These are phyloP conservation scores for Apamea anceps DNA, from an alignment of 2,888 invertebrate species.

Conservation along the genomic window DNA sequence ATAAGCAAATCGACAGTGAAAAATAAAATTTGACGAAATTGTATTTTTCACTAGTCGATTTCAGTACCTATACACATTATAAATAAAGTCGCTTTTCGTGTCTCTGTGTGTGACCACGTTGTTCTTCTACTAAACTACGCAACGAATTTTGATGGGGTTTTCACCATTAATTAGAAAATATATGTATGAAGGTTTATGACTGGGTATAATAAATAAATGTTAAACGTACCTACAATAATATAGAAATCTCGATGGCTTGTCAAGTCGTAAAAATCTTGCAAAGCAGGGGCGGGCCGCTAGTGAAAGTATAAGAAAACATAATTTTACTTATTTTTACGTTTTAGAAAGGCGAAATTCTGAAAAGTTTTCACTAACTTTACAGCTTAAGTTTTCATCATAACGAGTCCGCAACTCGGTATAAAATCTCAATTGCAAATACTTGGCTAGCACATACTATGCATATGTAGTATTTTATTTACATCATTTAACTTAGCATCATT, in stretches of 20 bases:
- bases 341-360: not conserved
- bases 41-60: not conserved
- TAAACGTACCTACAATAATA: not conserved
- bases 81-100: not conserved
- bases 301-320: not conserved
- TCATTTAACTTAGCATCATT: constrained; percentile 49
- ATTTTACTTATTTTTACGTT: not conserved
- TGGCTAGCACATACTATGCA: constrained; percentile 44
- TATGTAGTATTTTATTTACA: constrained; percentile 63
- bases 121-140: not conserved
- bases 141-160: not conserved
- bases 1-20: not conserved
- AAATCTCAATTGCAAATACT: constrained; percentile 68
- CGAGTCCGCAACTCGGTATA: constrained; percentile 38
- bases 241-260: not conserved
- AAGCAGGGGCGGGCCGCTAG: not conserved
- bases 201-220: not conserved
- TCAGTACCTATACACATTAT: not conserved
- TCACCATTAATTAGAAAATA: too few species aligned
- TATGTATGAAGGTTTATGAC: not conserved
- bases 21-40: too few species aligned
- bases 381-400: constrained; percentile 29
- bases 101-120: not conserved
- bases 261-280: not conserved
- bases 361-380: not conserved